Evolutionary conservation across 1,140 invertebrate species (phyloP).

Genomic region (Semibalanus balanoides): DNA sequence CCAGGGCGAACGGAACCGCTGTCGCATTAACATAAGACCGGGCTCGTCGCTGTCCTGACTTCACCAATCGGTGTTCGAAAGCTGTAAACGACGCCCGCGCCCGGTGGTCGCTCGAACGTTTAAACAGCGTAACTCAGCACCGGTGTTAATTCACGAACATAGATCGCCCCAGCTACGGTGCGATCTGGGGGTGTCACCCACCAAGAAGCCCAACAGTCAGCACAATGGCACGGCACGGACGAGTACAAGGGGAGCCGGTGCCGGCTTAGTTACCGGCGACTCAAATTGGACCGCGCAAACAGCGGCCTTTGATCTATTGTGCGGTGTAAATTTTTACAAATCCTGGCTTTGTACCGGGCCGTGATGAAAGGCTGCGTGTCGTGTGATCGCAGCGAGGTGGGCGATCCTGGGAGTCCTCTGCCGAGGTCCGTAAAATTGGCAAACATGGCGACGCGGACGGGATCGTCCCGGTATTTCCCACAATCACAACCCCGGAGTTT

Average conservation of each 20-base stretch:
- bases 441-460: too few species aligned
- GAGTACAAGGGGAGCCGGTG: background rate
- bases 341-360: background rate
- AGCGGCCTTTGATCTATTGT: background rate
- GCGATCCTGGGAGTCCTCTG: too few species aligned
- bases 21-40: background rate
- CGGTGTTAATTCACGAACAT: too few species aligned
- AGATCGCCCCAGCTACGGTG: too few species aligned
- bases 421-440: too few species aligned
- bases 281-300: background rate
- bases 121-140: too few species aligned
- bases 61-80: background rate
- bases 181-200: too few species aligned
- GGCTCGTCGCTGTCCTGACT: background rate
- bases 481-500: too few species aligned
- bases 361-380: background rate
- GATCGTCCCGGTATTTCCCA: too few species aligned
- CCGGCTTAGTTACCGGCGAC: background rate
- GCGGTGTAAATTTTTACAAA: background rate
- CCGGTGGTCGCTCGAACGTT: too few species aligned
- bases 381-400: background rate
- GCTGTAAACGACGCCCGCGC: background rate
- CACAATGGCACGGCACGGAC: background rate
- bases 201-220: background rate
- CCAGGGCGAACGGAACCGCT: background rate